phyloP scores from a whole-genome alignment of 2,888 invertebrate species.

The Nomada goodeniana region DNA sequence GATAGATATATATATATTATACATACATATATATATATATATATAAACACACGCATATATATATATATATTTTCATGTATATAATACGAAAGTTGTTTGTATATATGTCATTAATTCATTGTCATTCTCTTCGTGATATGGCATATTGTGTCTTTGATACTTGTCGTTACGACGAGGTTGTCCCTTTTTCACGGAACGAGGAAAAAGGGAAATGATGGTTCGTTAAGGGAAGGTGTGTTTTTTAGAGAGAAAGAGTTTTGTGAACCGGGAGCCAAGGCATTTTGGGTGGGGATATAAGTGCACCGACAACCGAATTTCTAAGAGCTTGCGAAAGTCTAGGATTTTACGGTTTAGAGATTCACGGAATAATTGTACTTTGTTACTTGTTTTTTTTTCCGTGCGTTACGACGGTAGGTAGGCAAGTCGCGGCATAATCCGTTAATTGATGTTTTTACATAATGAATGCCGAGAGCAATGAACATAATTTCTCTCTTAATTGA shows the following conservation, averaged over 20 bases:
- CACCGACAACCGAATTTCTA: conserved; percentile 52
- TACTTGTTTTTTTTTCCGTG: conserved; percentile 78
- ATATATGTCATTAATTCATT: conserved; percentile 82
- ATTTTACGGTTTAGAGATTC: conserved; percentile 49
- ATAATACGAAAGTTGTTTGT: conserved; percentile 84
- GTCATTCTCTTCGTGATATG: conserved; percentile 74
- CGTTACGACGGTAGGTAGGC: conserved; percentile 79
- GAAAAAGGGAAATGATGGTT: conserved; percentile 21
- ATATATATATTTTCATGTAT: conserved; percentile 81
- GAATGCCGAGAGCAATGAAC: conserved; percentile 50
- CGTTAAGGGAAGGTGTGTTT: conserved; percentile 27
- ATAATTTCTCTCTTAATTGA: conserved; percentile 57
- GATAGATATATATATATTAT: conserved; percentile 70
- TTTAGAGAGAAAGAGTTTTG: conserved; percentile 1
- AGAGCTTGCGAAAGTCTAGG: conserved; percentile 51
- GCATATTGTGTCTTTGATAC: conserved; percentile 68
- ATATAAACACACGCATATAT: conserved; percentile 74
- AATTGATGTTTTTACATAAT: conserved; percentile 71
- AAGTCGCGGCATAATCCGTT: conserved; percentile 82
- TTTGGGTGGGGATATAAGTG: conserved; percentile 24
- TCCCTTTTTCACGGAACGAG: conserved; percentile 45
- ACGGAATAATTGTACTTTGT: conserved; percentile 70
- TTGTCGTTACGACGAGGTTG: conserved; percentile 60
- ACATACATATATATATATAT: conserved; percentile 62
- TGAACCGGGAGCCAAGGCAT: conserved; percentile 5